Percentiles rank a stretch among this genome's conserved stretches.
These are phyloP conservation scores for Heterocephalus glaber DNA, from an alignment of 2,113 vertebrate species.

Conservation along the genomic window DNA sequence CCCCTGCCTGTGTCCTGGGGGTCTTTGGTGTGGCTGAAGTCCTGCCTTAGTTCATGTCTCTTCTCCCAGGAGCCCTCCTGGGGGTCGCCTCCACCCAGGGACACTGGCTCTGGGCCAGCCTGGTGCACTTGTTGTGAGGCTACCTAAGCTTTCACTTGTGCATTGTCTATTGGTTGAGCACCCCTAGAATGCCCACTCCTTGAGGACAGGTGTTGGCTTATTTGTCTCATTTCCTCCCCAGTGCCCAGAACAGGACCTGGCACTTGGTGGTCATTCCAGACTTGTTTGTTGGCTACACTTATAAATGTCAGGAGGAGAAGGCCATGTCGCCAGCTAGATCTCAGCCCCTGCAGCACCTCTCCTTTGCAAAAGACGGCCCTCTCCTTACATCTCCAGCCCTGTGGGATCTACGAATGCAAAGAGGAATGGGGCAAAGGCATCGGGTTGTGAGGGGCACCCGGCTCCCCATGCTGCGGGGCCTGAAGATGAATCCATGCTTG, in stretches of 20 bases:
- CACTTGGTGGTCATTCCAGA: not conserved
- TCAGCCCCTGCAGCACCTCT: not conserved
- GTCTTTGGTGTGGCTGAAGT: not conserved
- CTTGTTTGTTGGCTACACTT: not conserved
- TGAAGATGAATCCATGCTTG: not conserved
- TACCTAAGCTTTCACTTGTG: not conserved
- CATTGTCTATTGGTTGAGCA: not conserved
- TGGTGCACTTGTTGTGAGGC: not conserved
- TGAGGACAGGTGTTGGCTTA: not conserved
- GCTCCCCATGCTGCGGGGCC: not conserved
- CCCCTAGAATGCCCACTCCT: not conserved
- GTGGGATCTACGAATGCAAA: not conserved
- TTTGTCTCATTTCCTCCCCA: too few relatives aligned
- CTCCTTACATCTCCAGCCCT: not conserved
- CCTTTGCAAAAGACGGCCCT: not conserved
- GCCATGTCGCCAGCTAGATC: not conserved
- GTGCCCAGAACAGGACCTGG: not conserved
- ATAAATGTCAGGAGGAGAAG: not conserved
- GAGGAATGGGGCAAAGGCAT: accelerated
- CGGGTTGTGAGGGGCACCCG: not conserved
- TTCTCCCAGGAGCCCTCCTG: not conserved
- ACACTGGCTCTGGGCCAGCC: not conserved
- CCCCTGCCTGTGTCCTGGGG: not conserved
- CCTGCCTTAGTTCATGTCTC: not conserved
- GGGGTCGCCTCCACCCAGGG: not conserved